Percentiles rank a stretch among this genome's conserved stretches.
phyloP scores from a whole-genome alignment of 2,888 invertebrate genomes.

The Drosophila bunnanda region DNA sequence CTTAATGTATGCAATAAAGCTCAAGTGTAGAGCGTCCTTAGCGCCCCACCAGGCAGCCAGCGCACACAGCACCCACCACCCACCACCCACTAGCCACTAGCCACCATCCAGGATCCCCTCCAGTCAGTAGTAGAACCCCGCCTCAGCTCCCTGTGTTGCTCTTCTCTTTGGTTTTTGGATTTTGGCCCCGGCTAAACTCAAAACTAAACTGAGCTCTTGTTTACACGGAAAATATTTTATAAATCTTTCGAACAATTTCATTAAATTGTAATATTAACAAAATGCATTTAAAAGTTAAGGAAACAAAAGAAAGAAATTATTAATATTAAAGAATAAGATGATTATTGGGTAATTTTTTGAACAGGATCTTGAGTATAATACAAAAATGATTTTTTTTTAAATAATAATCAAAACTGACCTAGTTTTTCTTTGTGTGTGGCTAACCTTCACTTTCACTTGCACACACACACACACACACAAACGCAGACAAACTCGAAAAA shows the following conservation, averaged over 20 bases:
- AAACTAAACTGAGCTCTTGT: constrained; percentile 12
- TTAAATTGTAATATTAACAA: neutral
- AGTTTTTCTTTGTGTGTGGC: neutral
- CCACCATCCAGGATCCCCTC: constrained; percentile 14
- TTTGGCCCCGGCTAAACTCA: constrained; percentile 37
- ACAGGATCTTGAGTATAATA: neutral
- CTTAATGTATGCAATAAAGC: constrained; percentile 79
- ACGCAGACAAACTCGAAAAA: constrained; percentile 19
- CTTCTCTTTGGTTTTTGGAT: constrained; percentile 45
- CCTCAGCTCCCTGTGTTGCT: constrained; percentile 23
- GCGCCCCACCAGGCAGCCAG: constrained; percentile 18
- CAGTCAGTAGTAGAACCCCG: constrained; percentile 10
- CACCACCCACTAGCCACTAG: constrained; percentile 18
- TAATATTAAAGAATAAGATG: too few species aligned
- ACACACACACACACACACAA: constrained; percentile 20
- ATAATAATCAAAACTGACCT: too few species aligned
- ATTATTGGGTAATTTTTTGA: too few species aligned
- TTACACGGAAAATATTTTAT: neutral
- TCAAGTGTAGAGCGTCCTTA: constrained; percentile 71
- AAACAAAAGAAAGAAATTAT: neutral
- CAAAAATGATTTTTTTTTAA: neutral
- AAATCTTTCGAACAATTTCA: neutral
- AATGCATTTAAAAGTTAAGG: neutral
- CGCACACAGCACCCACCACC: constrained; percentile 17
- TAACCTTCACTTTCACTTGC: constrained; percentile 77